phyloP scores from a whole-genome alignment of 2,113 vertebrate species.

The Coptodon bakossiorum region DNA sequence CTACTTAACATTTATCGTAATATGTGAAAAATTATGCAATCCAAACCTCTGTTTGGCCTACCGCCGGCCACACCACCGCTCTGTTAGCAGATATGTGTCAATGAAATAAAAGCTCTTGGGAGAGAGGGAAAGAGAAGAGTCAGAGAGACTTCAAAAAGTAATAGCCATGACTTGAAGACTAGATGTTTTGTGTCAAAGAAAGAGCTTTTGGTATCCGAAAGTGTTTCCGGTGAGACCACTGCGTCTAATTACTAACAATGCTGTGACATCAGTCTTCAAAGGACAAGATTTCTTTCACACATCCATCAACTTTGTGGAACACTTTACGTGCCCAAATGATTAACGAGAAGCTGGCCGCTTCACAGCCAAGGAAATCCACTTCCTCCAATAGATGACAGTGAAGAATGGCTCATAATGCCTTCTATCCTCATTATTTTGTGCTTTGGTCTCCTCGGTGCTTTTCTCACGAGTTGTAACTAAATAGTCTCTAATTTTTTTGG shows the following conservation, averaged over 20 bases:
- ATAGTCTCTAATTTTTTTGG: neutral
- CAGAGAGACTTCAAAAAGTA: conserved; percentile 14
- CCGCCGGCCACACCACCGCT: neutral
- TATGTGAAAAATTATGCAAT: neutral
- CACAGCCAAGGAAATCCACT: conserved; percentile 28
- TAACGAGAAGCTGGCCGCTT: conserved; percentile 44
- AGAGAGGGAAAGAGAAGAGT: neutral
- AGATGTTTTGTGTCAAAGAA: conserved; percentile 37
- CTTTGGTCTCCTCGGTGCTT: neutral
- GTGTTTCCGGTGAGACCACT: conserved; percentile 57
- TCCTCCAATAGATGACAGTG: conserved; percentile 32
- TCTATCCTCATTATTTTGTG: conserved; percentile 2
- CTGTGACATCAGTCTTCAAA: conserved; percentile 58
- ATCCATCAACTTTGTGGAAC: conserved; percentile 47
- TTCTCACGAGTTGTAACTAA: conserved; percentile 7
- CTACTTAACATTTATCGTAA: neutral
- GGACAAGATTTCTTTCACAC: conserved; percentile 50
- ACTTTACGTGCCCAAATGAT: conserved; percentile 53
- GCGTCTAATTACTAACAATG: conserved; percentile 55
- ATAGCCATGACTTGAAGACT: conserved; percentile 33
- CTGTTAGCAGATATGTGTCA: neutral
- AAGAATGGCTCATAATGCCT: conserved; percentile 23
- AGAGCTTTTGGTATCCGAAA: conserved; percentile 25
- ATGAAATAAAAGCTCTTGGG: neutral
- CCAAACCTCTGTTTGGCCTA: neutral